phyloP scores from a whole-genome alignment of 2,113 vertebrate species.

The Myotis davidii region DNA sequence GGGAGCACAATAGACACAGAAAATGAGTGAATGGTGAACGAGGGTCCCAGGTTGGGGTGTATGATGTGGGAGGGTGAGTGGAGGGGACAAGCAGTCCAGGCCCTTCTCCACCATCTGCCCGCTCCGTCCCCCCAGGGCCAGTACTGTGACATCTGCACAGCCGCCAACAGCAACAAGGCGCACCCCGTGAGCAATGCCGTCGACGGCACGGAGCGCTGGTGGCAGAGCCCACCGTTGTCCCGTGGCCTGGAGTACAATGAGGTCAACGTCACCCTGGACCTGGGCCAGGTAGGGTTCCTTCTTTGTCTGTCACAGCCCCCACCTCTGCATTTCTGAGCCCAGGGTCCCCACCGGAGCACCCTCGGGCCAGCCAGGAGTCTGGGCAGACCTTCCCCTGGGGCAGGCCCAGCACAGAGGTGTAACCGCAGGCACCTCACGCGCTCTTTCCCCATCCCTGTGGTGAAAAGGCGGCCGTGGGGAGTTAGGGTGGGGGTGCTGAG shows the following conservation, averaged over 20 bases:
- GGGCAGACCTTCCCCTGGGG: neutral
- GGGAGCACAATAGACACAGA: accelerated
- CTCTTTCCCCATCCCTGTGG: neutral
- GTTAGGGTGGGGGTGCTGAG: neutral
- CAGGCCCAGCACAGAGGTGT: neutral
- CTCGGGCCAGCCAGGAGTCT: neutral
- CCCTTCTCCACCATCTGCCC: neutral
- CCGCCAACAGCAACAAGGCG: slow-evolving; percentile 90
- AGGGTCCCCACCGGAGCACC: neutral
- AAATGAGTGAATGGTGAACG: accelerated
- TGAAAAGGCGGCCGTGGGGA: accelerated
- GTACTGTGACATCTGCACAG: slow-evolving; percentile 96
- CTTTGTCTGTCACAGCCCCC: accelerated
- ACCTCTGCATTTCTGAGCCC: accelerated
- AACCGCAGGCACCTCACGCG: neutral
- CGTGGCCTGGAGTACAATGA: slow-evolving; percentile 94
- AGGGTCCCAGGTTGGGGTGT: too few relatives aligned
- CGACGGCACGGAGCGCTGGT: slow-evolving; percentile 98
- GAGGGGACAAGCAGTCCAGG: neutral
- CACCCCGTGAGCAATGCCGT: slow-evolving; percentile 96
- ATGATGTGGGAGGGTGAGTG: neutral
- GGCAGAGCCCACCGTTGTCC: slow-evolving; percentile 98
- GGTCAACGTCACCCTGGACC: slow-evolving; percentile 97
- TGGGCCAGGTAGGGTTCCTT: slow-evolving; percentile 92
- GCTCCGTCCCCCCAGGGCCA: slow-evolving; percentile 88